Base-by-base conservation (phyloP, 2,113 vertebrate genomes). In the Pelecanus crispus region DNA sequence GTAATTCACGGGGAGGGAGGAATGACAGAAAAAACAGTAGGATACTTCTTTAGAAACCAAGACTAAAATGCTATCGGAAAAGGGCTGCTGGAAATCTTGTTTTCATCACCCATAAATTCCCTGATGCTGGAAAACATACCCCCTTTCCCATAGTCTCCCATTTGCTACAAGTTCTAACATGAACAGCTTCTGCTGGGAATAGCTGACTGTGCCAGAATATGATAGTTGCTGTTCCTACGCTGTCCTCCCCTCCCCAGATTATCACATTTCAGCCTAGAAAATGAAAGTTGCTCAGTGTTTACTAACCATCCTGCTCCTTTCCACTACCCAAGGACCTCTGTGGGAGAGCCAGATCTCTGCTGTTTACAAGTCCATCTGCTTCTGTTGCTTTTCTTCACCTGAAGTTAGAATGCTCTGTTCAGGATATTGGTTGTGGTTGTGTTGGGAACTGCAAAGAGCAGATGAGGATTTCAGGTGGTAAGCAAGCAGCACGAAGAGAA, bases 91-190 rank as follows among this genome's bases (percentile, higher is more conserved):
- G 49, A 85, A 95, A 87, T 52, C 86, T 82, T 93, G 71, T 92
- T 78, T 96, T 88, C 94, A 90, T 91, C 56, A 70, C 89, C 87
- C 88, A 78, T 72, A 88, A 91, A 88, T 40, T 81, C 89, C 86
- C 93, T 77, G 80, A 94, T 95, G 91, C 81, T 97, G 96, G 90
- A 97, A 97, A 97, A 93, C 13, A 6, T 84, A 81, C 59, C 81
- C 94, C 32, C 88, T 90, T 97, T 91, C 93, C 96, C 58, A 19
- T 77, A 91, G 86, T 75, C 92, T 96, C 92, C 94, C 88, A 87
- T 96, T 95, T 93, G 82, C 94, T 96, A 68, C 97, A 97, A 95
- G 98, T 97, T 96, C 94, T 90, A 96, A 97, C 98, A 96, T 0
- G 95, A 98, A 86, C 93, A 85, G 88, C 84, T 95, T 84, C 94